Conservation (phyloP, 1,140 invertebrate species). For the Cyclina sinensis region DNA sequence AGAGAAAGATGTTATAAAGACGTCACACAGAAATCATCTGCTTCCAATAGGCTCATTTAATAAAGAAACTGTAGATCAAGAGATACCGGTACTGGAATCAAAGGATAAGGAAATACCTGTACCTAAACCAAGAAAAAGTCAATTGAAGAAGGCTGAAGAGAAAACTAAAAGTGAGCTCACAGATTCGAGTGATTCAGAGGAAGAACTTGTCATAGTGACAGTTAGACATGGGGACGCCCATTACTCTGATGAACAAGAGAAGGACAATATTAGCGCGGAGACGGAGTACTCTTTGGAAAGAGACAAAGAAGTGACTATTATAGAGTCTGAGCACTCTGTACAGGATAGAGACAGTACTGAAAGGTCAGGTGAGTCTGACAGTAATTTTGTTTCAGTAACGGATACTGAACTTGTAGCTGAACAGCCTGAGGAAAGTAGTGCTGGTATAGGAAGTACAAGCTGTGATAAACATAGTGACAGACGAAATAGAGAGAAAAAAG, state of each 20-base stretch:
- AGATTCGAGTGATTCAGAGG: neutral
- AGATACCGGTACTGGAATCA: neutral
- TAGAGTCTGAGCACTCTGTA: too few species aligned
- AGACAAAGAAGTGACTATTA: too few species aligned
- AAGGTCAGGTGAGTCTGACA: neutral
- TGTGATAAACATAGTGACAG: too few species aligned
- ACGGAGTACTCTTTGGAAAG: too few species aligned
- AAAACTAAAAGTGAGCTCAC: neutral
- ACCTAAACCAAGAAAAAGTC: neutral
- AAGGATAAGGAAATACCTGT: neutral
- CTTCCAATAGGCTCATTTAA: neutral
- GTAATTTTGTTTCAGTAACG: neutral
- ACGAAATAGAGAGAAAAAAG: too few species aligned
- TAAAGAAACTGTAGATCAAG: neutral
- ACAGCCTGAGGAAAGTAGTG: too few species aligned
- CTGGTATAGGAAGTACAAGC: too few species aligned
- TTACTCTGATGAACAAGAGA: too few species aligned
- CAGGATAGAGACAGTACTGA: too few species aligned
- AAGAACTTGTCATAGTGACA: neutral
- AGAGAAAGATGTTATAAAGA: constrained; percentile 30
- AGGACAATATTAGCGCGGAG: neutral
- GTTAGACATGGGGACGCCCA: neutral
- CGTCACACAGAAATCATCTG: constrained; percentile 52
- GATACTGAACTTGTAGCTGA: neutral
- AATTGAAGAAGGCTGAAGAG: neutral